Conservation (phyloP, 64 coral and sea anemone species). For the Astreopora myriophthalma region DNA sequence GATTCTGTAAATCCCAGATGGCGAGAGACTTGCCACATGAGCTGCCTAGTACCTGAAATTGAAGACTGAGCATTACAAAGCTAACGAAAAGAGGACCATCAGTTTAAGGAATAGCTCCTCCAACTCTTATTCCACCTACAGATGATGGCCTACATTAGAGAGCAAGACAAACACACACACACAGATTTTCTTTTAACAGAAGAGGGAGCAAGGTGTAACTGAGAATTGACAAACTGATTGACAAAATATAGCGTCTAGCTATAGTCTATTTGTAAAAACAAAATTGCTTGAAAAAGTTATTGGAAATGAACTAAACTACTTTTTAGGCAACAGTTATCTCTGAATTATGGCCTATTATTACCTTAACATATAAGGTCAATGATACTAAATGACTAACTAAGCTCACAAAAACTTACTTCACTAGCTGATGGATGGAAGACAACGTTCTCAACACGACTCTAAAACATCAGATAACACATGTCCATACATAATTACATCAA, state of each 20-base stretch:
- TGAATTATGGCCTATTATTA: too few relatives aligned
- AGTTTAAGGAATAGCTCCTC: neutral
- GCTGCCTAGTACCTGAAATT: slow-evolving; percentile 11
- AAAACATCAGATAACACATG: slow-evolving; percentile 1
- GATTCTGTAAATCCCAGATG: slow-evolving; percentile 17
- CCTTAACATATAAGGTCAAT: neutral
- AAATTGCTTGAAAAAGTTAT: too few relatives aligned
- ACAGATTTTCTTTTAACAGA: too few relatives aligned
- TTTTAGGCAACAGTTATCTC: too few relatives aligned
- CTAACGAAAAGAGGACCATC: neutral
- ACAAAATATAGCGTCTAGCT: too few relatives aligned
- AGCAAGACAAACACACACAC: too few relatives aligned
- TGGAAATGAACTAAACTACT: too few relatives aligned
- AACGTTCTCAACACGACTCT: slow-evolving; percentile 90
- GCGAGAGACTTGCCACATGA: slow-evolving; percentile 23
- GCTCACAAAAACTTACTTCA: slow-evolving; percentile 39
- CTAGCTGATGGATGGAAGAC: slow-evolving; percentile 74
- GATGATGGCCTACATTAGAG: neutral
- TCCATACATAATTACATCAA: neutral
- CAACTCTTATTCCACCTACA: neutral
- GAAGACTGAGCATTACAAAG: neutral
- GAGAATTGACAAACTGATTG: too few relatives aligned
- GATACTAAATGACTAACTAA: neutral
- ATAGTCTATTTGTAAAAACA: too few relatives aligned
- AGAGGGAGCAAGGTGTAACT: too few relatives aligned